Evolutionary conservation across 2,888 invertebrate genomes (phyloP), one percentile per base, ranked within the genome.

Genomic region (Ormyrus thymus): DNA sequence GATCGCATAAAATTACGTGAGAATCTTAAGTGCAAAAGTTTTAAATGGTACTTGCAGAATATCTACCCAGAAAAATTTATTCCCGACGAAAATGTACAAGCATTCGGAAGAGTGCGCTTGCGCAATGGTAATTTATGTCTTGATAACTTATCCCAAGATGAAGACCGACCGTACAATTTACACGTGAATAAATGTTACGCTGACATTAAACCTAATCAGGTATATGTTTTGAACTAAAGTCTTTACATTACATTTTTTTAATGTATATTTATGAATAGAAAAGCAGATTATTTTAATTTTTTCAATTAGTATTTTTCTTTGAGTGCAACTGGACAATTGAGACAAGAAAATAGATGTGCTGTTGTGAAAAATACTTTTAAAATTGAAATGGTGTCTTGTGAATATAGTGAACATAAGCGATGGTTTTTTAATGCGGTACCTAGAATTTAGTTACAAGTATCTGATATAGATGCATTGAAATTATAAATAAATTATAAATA

Each of bases 1-100:
- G 95, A 96, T 84, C 93, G 98, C 51, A 92, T 93, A 78, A 92
- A 94, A 71, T 91, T 98, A 15, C 93, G 97, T 4, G 93, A 96
- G 87, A 94, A 94, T 84, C 91, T 97, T 13, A 92, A 95, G 48
- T 98, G 98, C 90, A 96, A 97, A 89, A 93, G 92, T 85, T 98
- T 98, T 91, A 95, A 95, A 86, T 98, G 98, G 98, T 98, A 95
- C 91, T 92, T 98, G 82, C 94, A 96, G 81, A 95, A 97, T 89
- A 92, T 98, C 1, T 97, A 96, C 89, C 95, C 94, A 46, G 96
- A 97, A 89, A 98, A 98, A 90, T 98, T 97, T 88, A 93, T 98
- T 66, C 95, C 96, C 0, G 96, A 96, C 70, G 93, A 96, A 85
- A 94, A 97, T 87, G 95, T 96, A 0, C 91, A 92, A 72, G 95